phyloP scores from a whole-genome alignment of 2,113 vertebrate species.

The Raja brachyura region DNA sequence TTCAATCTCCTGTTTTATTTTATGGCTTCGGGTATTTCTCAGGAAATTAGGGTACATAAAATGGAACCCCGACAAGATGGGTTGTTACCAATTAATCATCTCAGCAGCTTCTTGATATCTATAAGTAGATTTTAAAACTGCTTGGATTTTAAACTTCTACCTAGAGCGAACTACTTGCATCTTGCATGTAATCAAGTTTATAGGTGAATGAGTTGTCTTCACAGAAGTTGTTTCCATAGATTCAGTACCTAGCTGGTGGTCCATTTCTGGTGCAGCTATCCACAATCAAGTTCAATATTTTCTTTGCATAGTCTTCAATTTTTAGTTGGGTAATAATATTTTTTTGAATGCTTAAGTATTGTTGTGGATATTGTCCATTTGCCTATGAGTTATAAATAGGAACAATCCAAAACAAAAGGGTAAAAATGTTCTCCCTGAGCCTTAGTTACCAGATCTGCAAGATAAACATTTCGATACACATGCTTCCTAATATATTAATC shows the following conservation, averaged over 20 bases:
- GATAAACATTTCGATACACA: conserved; percentile 1
- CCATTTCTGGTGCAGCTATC: conserved; percentile 17
- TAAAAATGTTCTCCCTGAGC: background rate
- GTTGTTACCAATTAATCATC: conserved; percentile 8
- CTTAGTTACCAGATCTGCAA: background rate
- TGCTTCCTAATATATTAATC: background rate
- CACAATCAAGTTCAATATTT: conserved; percentile 26
- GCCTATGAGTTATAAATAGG: background rate
- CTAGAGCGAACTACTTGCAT: conserved; percentile 15
- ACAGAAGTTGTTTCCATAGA: background rate
- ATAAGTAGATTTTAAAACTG: background rate
- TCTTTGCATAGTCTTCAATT: conserved; percentile 29
- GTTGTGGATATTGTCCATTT: conserved; percentile 35
- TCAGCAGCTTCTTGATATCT: conserved; percentile 17
- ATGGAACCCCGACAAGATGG: conserved; percentile 23
- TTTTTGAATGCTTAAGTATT: conserved; percentile 25
- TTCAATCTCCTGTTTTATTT: background rate
- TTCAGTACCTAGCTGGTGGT: background rate
- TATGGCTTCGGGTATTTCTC: conserved; percentile 25
- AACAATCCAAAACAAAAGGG: background rate
- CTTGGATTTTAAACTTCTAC: conserved; percentile 4
- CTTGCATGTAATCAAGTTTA: background rate
- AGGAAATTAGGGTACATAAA: conserved; percentile 36
- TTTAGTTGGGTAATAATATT: conserved; percentile 23
- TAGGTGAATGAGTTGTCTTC: background rate